phyloP scores from a whole-genome alignment of 2,113 vertebrate species.

The Perca schrenkii region DNA sequence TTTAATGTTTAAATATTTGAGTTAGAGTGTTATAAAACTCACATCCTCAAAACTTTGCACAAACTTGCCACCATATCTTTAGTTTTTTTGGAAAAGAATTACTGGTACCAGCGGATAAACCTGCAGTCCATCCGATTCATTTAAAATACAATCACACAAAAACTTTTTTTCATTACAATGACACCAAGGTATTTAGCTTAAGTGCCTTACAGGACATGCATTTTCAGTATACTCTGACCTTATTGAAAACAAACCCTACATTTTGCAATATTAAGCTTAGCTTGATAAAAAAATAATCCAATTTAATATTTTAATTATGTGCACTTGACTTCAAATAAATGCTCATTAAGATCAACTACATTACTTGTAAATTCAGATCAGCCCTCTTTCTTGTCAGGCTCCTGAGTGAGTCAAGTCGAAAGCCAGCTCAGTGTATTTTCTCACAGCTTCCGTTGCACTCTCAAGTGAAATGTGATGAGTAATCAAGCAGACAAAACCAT shows the following conservation, averaged over 20 bases:
- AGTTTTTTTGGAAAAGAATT: neutral
- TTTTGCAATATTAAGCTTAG: neutral
- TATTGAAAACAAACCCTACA: neutral
- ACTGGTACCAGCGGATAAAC: neutral
- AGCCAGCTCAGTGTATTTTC: conserved; percentile 47
- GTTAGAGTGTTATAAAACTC: neutral
- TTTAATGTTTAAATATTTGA: neutral
- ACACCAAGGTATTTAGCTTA: neutral
- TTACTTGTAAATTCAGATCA: conserved; percentile 59
- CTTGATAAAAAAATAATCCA: neutral
- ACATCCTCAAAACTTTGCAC: neutral
- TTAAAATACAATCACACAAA: neutral
- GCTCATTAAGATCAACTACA: neutral
- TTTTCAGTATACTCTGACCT: neutral
- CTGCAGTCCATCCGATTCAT: neutral
- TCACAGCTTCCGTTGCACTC: conserved; percentile 59
- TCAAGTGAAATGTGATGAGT: conserved; percentile 79
- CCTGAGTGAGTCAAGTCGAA: conserved; percentile 68
- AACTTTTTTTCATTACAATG: neutral
- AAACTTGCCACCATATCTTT: neutral
- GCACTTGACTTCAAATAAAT: conserved; percentile 4
- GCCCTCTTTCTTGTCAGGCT: conserved; percentile 57
- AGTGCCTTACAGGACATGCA: neutral
- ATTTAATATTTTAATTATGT: neutral
- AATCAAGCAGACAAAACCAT: conserved; percentile 64